Conservation (phyloP, 2,113 vertebrate species). For the Craseonycteris thonglongyai region DNA sequence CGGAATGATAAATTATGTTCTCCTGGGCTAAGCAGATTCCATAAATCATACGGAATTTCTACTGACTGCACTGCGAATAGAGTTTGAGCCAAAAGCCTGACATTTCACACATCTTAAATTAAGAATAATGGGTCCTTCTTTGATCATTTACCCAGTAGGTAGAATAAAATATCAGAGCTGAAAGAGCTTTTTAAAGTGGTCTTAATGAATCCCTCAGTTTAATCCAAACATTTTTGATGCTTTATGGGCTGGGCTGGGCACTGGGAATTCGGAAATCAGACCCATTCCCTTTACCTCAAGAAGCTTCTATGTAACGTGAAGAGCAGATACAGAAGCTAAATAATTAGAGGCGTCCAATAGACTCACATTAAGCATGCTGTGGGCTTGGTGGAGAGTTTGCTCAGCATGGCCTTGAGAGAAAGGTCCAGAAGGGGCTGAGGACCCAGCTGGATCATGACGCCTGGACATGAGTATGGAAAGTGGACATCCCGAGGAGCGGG, state of each 20-base stretch:
- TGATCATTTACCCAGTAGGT: not conserved
- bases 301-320: not conserved
- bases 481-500: too few relatives aligned
- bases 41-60: slow-evolving; percentile 33
- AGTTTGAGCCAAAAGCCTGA: not conserved
- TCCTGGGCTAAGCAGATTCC: not conserved
- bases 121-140: slow-evolving; percentile 50
- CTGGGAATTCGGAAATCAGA: not conserved
- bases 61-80: not conserved
- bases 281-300: not conserved
- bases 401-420: not conserved
- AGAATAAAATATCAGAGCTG: slow-evolving; percentile 4
- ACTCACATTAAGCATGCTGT: fast-evolving
- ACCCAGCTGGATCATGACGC: fast-evolving
- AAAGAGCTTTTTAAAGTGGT: slow-evolving; percentile 1
- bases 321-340: not conserved
- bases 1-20: not conserved
- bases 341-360: not conserved
- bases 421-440: not conserved
- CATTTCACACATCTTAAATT: slow-evolving; percentile 14
- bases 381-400: not conserved
- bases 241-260: not conserved
- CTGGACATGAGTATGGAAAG: not conserved
- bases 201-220: not conserved
- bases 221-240: not conserved